These are phyloP conservation scores for Andinoacara biseriatus DNA, from an alignment of 2,113 vertebrate species.

Conservation along the genomic window DNA sequence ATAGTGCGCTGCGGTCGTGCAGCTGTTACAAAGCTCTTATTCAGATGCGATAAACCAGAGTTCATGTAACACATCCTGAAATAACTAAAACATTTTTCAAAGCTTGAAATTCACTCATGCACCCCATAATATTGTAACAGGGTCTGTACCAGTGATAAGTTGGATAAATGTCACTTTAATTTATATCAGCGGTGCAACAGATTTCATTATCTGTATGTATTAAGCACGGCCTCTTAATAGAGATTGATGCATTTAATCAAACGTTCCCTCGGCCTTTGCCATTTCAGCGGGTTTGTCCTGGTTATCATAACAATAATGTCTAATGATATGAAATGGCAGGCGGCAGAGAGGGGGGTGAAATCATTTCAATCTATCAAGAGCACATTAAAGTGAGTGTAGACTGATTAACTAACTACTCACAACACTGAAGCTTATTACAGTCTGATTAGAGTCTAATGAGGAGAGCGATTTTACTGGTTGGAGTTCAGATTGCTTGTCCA, in stretches of 20 bases:
- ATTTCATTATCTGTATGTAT: constrained; percentile 48
- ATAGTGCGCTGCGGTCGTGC: constrained; percentile 46
- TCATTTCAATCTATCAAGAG: constrained; percentile 65
- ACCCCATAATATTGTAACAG: constrained; percentile 31
- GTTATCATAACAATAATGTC: constrained; percentile 71
- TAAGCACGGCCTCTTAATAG: constrained; percentile 39
- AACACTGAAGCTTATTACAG: constrained; percentile 66
- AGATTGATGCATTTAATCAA: constrained; percentile 81
- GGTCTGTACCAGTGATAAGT: constrained; percentile 28
- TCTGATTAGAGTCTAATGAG: constrained; percentile 66
- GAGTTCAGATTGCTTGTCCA: constrained; percentile 30
- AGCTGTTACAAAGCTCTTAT: constrained; percentile 66
- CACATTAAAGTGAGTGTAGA: constrained; percentile 61
- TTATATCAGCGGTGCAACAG: constrained; percentile 37
- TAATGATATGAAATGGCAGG: constrained; percentile 63
- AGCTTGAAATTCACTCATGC: constrained; percentile 33
- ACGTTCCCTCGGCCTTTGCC: constrained; percentile 62
- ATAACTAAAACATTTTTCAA: constrained; percentile 39
- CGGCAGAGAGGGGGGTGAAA: constrained; percentile 36
- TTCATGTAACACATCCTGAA: constrained; percentile 47
- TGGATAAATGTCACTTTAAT: constrained; percentile 65
- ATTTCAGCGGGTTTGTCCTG: constrained; percentile 60
- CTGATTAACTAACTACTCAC: constrained; percentile 57
- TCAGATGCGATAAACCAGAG: constrained; percentile 52
- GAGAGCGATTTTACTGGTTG: constrained; percentile 32